Evolutionary conservation across 2,888 invertebrate genomes (phyloP).

Genomic region (Hirtodrosophila cameraria): DNA sequence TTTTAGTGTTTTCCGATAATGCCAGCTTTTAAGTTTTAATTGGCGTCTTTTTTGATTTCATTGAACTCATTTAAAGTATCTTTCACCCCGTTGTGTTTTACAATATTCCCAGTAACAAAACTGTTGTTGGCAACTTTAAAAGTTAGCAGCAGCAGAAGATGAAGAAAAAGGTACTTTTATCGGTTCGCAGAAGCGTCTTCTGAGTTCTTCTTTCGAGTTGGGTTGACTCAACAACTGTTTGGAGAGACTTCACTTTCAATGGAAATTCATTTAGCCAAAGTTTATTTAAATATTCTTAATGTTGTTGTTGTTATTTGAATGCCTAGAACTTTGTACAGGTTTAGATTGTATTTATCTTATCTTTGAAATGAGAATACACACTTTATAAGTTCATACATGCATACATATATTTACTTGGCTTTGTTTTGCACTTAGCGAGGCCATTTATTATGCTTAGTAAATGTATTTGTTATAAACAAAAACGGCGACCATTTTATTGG

Average conservation of each 20-base stretch:
- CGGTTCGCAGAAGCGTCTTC: conserved; percentile 37
- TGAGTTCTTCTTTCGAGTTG: background rate
- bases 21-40: conserved; percentile 4
- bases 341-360: conserved; percentile 58
- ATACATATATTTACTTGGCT: conserved; percentile 5
- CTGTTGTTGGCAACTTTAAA: conserved; percentile 18
- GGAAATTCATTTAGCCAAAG: conserved; percentile 33
- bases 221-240: conserved; percentile 10
- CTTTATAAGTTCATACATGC: conserved; percentile 1
- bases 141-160: too few relatives aligned
- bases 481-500: conserved; percentile 24
- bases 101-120: conserved; percentile 10
- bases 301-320: conserved; percentile 3
- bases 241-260: conserved; percentile 26
- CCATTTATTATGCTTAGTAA: conserved; percentile 1
- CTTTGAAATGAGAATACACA: conserved; percentile 17
- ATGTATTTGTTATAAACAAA: conserved; percentile 15
- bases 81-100: conserved; percentile 2
- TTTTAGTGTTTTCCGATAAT: background rate
- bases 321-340: conserved; percentile 21
- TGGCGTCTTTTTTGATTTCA: conserved; percentile 1
- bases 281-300: background rate
- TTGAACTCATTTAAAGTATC: conserved; percentile 20
- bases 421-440: conserved; percentile 24
- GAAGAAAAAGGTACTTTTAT: conserved; percentile 33